Evolutionary conservation across 30 jellyfish, hydroid and myxozoan genomes (phyloP).

Genomic region (Aurelia sp.): DNA sequence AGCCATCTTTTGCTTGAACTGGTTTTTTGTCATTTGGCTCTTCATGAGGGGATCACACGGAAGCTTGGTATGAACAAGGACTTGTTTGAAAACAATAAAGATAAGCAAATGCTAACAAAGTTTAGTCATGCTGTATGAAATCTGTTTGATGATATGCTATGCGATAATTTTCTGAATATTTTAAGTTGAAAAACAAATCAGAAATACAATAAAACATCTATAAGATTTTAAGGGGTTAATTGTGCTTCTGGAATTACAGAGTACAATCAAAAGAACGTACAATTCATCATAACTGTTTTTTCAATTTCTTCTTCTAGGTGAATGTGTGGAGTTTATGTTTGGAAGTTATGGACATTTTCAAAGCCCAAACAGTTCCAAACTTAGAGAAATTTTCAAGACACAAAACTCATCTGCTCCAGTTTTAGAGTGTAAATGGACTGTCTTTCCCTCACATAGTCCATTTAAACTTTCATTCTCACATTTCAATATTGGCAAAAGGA

Average conservation of each 20-base stretch:
- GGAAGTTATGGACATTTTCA: constrained; percentile 16
- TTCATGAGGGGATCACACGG: too few relatives aligned
- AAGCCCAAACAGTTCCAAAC: constrained; percentile 40
- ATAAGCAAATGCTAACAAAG: too few relatives aligned
- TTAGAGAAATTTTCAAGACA: neutral
- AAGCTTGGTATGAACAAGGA: too few relatives aligned
- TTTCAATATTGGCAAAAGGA: neutral
- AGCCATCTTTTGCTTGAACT: too few relatives aligned
- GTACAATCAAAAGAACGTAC: neutral
- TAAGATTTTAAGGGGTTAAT: too few relatives aligned
- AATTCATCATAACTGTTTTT: neutral
- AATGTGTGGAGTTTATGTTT: constrained; percentile 16
- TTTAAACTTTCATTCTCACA: constrained; percentile 8
- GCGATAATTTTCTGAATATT: too few relatives aligned
- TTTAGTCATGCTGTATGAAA: too few relatives aligned
- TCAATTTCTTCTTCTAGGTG: constrained; percentile 8
- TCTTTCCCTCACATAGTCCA: constrained; percentile 14
- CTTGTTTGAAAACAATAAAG: too few relatives aligned
- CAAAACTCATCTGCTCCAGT: neutral
- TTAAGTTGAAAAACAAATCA: neutral
- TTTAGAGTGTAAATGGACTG: constrained; percentile 44
- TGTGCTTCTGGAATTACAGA: too few relatives aligned
- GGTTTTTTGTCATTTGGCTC: too few relatives aligned
- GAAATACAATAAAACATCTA: neutral
- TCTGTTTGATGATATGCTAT: too few relatives aligned